Conservation (phyloP, 64 coral and sea anemone genomes). For the Trachythela sp. region DNA sequence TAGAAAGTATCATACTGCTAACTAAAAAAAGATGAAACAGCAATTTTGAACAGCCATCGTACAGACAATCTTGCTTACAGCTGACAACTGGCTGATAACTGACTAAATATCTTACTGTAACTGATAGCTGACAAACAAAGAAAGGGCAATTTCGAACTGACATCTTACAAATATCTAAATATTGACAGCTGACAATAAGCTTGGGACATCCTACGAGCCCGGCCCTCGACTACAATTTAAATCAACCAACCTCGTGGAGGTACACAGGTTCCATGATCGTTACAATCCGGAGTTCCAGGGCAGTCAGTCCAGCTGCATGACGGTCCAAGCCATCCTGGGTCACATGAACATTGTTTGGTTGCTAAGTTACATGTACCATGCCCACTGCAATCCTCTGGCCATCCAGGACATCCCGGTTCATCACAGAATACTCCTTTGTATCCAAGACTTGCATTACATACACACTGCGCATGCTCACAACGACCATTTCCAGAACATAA, state of each 20-base stretch:
- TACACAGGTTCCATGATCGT: conserved; percentile 54
- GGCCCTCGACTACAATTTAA: too few species aligned
- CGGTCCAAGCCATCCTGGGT: conserved; percentile 68
- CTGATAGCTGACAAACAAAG: too few species aligned
- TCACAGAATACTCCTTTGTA: conserved; percentile 82
- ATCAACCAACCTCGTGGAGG: conserved; percentile 9
- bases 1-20: too few species aligned
- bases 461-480: conserved; percentile 54
- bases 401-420: conserved; percentile 81
- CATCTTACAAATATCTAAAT: too few species aligned
- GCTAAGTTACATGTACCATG: conserved; percentile 93
- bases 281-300: conserved; percentile 90
- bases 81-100: too few species aligned
- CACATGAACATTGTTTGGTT: conserved; percentile 60
- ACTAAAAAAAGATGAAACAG: too few species aligned
- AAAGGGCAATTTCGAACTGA: too few species aligned
- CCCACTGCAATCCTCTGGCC: conserved; percentile 82
- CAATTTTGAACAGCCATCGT: too few species aligned
- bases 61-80: too few species aligned
- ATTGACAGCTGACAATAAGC: too few species aligned
- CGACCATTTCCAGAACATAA: conserved; percentile 64
- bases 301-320: conserved; percentile 84
- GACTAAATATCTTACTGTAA: too few species aligned
- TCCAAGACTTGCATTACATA: conserved; percentile 64
- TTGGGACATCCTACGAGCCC: too few species aligned